Evolutionary conservation across 2,888 invertebrate species (phyloP).

Genomic region (Julus scanicus): DNA sequence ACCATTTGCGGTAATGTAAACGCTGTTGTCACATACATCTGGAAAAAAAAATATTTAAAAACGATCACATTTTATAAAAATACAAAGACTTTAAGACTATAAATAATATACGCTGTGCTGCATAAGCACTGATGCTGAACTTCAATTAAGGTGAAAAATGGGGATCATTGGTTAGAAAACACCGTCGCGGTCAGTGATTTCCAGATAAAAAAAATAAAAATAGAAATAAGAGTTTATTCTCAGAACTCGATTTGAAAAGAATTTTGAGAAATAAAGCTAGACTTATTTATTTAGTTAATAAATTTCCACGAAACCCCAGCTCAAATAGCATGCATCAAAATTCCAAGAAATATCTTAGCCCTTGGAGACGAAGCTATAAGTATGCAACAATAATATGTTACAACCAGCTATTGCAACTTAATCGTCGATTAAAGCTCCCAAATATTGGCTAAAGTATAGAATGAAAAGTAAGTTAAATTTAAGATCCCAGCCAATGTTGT

Average conservation of each 20-base stretch:
- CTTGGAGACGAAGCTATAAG: background rate
- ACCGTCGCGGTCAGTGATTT: background rate
- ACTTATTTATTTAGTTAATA: background rate
- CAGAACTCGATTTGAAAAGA: background rate
- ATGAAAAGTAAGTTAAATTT: too few species aligned
- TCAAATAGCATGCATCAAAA: background rate
- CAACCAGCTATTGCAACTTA: too few species aligned
- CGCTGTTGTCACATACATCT: constrained; percentile 51
- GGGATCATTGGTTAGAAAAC: background rate
- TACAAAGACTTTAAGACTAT: too few species aligned
- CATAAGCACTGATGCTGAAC: background rate
- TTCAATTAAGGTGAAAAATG: too few species aligned
- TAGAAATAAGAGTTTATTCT: background rate
- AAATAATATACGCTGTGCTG: too few species aligned
- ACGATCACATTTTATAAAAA: background rate
- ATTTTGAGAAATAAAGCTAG: background rate
- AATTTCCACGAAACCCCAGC: background rate
- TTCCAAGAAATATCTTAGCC: background rate
- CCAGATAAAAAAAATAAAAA: background rate
- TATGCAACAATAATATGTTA: too few species aligned
- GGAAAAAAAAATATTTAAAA: background rate
- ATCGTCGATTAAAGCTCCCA: too few species aligned
- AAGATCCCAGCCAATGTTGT: too few species aligned
- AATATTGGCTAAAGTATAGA: too few species aligned
- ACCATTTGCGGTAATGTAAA: constrained; percentile 50